These are phyloP conservation scores for Nerophis ophidion DNA, from an alignment of 2,113 vertebrate genomes.

Conservation along the genomic window DNA sequence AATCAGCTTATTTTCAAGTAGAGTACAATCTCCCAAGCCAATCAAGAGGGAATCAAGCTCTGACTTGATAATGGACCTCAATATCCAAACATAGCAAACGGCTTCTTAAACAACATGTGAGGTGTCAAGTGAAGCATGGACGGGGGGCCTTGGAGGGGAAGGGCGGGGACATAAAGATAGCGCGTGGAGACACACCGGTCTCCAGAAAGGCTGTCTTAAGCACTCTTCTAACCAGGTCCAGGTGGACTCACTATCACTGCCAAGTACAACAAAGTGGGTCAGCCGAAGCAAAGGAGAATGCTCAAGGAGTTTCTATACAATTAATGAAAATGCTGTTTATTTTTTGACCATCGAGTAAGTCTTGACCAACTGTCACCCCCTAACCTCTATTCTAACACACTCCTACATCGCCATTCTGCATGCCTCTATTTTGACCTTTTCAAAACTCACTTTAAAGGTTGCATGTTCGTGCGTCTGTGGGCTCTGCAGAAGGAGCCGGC, in stretches of 20 bases:
- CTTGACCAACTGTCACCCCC: constrained; percentile 43
- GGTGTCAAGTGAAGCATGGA: constrained; percentile 23
- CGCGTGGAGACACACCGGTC: constrained; percentile 25
- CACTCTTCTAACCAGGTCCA: constrained; percentile 59
- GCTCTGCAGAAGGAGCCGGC: constrained; percentile 46
- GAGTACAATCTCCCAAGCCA: constrained; percentile 42
- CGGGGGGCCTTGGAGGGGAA: constrained; percentile 12
- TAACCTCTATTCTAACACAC: constrained; percentile 41
- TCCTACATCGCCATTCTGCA: constrained; percentile 67
- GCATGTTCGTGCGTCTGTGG: constrained; percentile 52
- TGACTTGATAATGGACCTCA: constrained; percentile 46
- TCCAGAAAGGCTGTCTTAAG: constrained; percentile 28
- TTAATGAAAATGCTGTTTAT: constrained; percentile 7
- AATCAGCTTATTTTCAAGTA: constrained; percentile 20
- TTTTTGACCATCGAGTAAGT: constrained; percentile 13
- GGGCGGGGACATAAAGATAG: constrained; percentile 30
- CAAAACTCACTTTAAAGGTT: constrained; percentile 73
- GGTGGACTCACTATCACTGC: constrained; percentile 46
- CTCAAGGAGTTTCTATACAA: constrained; percentile 15
- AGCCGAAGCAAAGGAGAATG: constrained; percentile 11
- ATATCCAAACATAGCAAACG: constrained; percentile 50
- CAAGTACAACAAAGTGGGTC: constrained; percentile 58
- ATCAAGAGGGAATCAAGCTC: constrained; percentile 47
- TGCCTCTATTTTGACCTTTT: constrained; percentile 68
- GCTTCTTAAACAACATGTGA: constrained; percentile 51